Base-by-base conservation (phyloP, 2,888 invertebrate genomes). In the Drosophila maculinotata region DNA sequence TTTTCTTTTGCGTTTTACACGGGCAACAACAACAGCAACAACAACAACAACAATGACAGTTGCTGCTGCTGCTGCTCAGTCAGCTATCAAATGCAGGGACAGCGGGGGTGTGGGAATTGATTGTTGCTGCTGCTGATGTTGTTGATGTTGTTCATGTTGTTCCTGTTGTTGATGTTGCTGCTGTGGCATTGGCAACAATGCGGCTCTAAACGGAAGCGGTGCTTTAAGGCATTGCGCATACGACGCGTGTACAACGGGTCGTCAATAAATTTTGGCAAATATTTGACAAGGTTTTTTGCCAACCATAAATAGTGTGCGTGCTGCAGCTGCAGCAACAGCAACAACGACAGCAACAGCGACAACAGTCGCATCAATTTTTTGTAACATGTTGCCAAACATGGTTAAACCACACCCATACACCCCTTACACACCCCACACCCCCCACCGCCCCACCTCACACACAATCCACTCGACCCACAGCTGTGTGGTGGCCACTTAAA, bases 351-450 rank as follows among this genome's bases (percentile, higher is more conserved):
- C 52, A 68, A 41, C 51, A 53, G 57, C 62, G 62, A 45, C 80
- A 77, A 63, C 62, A 68, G 66, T 69, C 72, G 82, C 86, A 83
- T 83, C 87, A 85, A 87, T 86, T 86, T 84, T 84, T 84, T 84
- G 86, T 82, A 83, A 87, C 83, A 84, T 84, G 83, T 86, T 84
- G 83, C 80, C 80, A 73, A 83, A 83, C 83, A 83, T 69, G 86
- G 80, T 78, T 28, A 58, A 56, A 63, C 69, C 52, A 68, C 68
- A 26, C 44, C n/a, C n/a, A 20, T 4, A 20, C 20, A 4, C 20
- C 20, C 20, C 20, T 20, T 20, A 20, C 20, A n/a, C n/a, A n/a
- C n/a, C n/a, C n/a, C n/a, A n/a, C n/a, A n/a, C 26, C 9, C 9
- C 17, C 59, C 53, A 35, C 39, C 39, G n/a, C 36, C 23, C 56